A percentile compares a stretch with the other conserved stretches of the same genome.
Conservation (phyloP, 2,113 vertebrate species). For the Brachionichthys hirsutus region DNA sequence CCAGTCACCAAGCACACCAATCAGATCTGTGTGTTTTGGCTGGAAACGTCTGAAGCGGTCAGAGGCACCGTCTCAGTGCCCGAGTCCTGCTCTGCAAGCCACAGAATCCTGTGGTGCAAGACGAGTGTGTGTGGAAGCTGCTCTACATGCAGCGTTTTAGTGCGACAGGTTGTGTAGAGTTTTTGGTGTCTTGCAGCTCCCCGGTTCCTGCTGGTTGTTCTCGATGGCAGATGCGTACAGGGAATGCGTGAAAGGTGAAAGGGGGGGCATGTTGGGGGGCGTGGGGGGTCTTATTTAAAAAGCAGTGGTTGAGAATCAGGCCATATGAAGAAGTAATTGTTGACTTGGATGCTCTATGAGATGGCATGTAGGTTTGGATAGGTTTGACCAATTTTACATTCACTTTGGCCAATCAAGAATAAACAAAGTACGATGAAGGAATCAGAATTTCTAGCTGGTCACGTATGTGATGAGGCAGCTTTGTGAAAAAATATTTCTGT, state of each 20-base stretch:
- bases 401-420: conserved; percentile 61
- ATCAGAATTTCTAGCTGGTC: conserved; percentile 51
- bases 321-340: conserved; percentile 86
- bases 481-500: conserved; percentile 54
- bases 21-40: conserved; percentile 33
- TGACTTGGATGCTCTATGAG: conserved; percentile 81
- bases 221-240: conserved; percentile 82
- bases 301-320: conserved; percentile 91
- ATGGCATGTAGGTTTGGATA: conserved; percentile 78
- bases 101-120: conserved; percentile 7
- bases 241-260: conserved; percentile 71
- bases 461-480: conserved; percentile 95
- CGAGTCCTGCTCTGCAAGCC: conserved; percentile 13
- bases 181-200: conserved; percentile 79
- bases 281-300: conserved; percentile 72
- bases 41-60: conserved; percentile 37
- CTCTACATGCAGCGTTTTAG: conserved; percentile 36
- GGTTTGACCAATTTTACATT: conserved; percentile 55
- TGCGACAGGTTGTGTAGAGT: conserved; percentile 51
- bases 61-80: conserved; percentile 3
- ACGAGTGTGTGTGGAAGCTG: conserved; percentile 28
- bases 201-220: conserved; percentile 98
- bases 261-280: conserved; percentile 35
- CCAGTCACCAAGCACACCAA: conserved; percentile 63
- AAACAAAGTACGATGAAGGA: conserved; percentile 53